phyloP scores from a whole-genome alignment of 2,888 invertebrate genomes.

The Dasypolia templi region DNA sequence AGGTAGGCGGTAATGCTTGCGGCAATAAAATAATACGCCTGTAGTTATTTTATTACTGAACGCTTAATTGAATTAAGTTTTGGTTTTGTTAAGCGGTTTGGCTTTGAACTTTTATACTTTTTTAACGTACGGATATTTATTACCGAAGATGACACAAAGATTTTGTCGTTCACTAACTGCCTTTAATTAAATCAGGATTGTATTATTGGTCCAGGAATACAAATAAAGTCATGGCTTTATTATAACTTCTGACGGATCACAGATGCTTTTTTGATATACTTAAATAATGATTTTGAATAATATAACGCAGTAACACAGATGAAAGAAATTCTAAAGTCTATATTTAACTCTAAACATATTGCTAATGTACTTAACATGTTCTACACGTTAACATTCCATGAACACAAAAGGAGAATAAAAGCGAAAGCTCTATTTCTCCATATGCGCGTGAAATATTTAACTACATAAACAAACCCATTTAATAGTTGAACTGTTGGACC shows the following conservation, averaged over 20 bases:
- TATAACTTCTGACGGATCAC: not conserved
- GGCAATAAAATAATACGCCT: slow-evolving; percentile 65
- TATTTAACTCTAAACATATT: not conserved
- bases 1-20: slow-evolving; percentile 64
- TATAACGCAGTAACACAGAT: not conserved
- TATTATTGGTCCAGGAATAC: not conserved
- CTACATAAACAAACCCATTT: slow-evolving; percentile 79
- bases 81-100: slow-evolving; percentile 49
- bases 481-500: slow-evolving; percentile 81
- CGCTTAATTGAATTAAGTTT: slow-evolving; percentile 58
- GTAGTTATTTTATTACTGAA: slow-evolving; percentile 42
- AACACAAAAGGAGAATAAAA: slow-evolving; percentile 54
- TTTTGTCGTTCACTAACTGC: not conserved
- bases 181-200: not conserved
- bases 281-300: not conserved
- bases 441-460: slow-evolving; percentile 64
- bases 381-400: slow-evolving; percentile 55
- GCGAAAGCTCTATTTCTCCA: slow-evolving; percentile 46
- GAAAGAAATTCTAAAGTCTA: not conserved
- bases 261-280: not conserved
- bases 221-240: not conserved
- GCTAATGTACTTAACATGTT: slow-evolving; percentile 54
- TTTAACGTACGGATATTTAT: slow-evolving; percentile 23
- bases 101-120: slow-evolving; percentile 41
- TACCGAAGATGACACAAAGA: slow-evolving; percentile 9